Evolutionary conservation across 2,797 vertebrate species (phyloP).

Genomic region (Hybognathus amarus): DNA sequence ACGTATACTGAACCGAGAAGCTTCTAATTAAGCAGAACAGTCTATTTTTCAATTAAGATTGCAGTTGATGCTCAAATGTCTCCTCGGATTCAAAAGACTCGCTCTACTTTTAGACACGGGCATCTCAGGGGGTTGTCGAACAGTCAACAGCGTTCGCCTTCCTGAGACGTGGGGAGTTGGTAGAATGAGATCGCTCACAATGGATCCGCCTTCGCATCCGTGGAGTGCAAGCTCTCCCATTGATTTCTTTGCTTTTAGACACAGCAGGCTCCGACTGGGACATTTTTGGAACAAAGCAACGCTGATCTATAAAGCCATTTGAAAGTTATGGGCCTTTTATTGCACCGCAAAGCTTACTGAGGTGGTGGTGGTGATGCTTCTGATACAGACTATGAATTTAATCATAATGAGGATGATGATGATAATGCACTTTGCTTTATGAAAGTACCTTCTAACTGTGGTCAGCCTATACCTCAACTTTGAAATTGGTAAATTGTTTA

Average conservation of each 20-base stretch:
- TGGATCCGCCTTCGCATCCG: constrained; percentile 20
- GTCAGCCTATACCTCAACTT: constrained; percentile 66
- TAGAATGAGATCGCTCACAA: constrained; percentile 37
- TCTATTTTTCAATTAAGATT: constrained; percentile 24
- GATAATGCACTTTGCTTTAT: constrained; percentile 57
- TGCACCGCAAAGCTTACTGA: constrained; percentile 19
- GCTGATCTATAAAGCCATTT: constrained; percentile 20
- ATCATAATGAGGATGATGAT: constrained; percentile 57
- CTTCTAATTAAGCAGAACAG: constrained; percentile 22
- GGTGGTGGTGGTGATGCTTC: constrained; percentile 58
- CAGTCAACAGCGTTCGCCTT: constrained; percentile 36
- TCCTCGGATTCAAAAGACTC: background rate
- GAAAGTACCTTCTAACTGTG: constrained; percentile 65
- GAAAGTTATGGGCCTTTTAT: constrained; percentile 21
- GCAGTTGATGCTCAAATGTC: constrained; percentile 3
- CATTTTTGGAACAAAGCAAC: constrained; percentile 22
- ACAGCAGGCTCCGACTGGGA: constrained; percentile 20
- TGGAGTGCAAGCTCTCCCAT: constrained; percentile 1
- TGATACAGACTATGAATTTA: constrained; percentile 52
- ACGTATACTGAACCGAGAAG: background rate
- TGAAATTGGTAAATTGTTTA: constrained; percentile 76
- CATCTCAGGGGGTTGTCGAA: constrained; percentile 29
- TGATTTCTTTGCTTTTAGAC: constrained; percentile 39
- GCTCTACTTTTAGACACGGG: background rate
- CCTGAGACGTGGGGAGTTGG: background rate